A percentile compares a stretch with the other conserved stretches of the same genome.
Evolutionary conservation across 2,113 vertebrate species (phyloP).

Genomic region (Alligator mississippiensis): DNA sequence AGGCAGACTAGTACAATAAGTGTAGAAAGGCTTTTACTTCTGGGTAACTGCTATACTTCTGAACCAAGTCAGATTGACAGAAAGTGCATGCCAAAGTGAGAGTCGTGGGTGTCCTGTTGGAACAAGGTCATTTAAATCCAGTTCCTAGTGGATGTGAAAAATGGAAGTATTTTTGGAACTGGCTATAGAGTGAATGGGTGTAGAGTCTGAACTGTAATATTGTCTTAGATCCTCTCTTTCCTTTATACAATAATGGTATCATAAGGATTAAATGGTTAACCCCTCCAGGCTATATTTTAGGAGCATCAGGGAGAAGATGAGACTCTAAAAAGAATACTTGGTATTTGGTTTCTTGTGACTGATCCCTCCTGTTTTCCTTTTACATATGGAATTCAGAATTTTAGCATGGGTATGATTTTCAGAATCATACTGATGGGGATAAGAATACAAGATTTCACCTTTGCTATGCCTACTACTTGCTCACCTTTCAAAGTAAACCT

Average conservation of each 20-base stretch:
- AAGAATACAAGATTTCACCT: not conserved
- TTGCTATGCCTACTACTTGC: not conserved
- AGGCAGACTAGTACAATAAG: not conserved
- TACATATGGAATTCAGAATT: not conserved
- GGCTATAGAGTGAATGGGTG: not conserved
- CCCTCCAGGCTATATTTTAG: not conserved
- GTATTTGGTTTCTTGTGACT: not conserved
- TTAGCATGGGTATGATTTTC: not conserved
- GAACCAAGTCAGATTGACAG: accelerated
- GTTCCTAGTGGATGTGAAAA: accelerated
- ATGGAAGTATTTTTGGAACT: accelerated
- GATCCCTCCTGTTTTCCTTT: not conserved
- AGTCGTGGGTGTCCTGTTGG: not conserved
- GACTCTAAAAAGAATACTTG: not conserved
- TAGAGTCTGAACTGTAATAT: accelerated
- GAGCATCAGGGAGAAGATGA: accelerated
- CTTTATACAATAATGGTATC: not conserved
- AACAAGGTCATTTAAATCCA: accelerated
- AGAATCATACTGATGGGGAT: not conserved
- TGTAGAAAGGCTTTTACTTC: not conserved
- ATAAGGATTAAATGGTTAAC: not conserved
- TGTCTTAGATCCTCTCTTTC: accelerated
- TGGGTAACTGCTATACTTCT: not conserved
- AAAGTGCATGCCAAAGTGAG: accelerated
- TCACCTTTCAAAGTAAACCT: not conserved